phyloP scores from a whole-genome alignment of 1,140 invertebrate species.

The Tetraneura akinire region DNA sequence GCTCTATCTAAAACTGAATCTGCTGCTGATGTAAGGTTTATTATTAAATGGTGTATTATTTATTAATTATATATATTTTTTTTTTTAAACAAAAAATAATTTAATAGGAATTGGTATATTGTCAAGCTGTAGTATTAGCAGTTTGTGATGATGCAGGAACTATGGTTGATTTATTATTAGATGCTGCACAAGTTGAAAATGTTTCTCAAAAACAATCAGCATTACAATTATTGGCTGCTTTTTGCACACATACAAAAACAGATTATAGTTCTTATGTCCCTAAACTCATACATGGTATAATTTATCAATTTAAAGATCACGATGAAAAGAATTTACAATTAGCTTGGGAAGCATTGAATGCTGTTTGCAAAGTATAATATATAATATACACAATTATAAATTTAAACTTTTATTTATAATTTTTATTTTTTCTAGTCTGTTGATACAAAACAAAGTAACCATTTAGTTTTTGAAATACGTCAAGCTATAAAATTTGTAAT shows the following conservation, averaged over 20 bases:
- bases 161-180: conserved; percentile 83
- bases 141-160: conserved; percentile 85
- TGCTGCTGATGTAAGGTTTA: conserved; percentile 22
- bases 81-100: too few species aligned
- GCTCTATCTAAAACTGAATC: conserved; percentile 70
- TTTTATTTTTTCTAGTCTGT: conserved; percentile 62
- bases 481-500: conserved; percentile 88
- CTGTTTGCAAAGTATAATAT: conserved; percentile 76
- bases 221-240: conserved; percentile 83
- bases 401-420: too few species aligned
- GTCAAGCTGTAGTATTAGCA: conserved; percentile 88
- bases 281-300: conserved; percentile 83
- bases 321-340: conserved; percentile 77
- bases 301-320: conserved; percentile 79
- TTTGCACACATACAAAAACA: conserved; percentile 83
- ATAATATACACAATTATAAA: too few species aligned
- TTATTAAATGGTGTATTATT: conserved; percentile 50
- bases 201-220: conserved; percentile 70
- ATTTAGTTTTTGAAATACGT: conserved; percentile 82
- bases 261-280: conserved; percentile 86
- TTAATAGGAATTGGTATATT: conserved; percentile 86
- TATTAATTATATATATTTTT: conserved; percentile 41
- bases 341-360: conserved; percentile 86
- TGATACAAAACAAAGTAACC: conserved; percentile 62
- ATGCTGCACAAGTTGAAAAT: conserved; percentile 70